Evolutionary conservation across 2,113 vertebrate genomes (phyloP), one percentile per base, ranked within the genome.

Genomic region (Microcebus ravelobensis): DNA sequence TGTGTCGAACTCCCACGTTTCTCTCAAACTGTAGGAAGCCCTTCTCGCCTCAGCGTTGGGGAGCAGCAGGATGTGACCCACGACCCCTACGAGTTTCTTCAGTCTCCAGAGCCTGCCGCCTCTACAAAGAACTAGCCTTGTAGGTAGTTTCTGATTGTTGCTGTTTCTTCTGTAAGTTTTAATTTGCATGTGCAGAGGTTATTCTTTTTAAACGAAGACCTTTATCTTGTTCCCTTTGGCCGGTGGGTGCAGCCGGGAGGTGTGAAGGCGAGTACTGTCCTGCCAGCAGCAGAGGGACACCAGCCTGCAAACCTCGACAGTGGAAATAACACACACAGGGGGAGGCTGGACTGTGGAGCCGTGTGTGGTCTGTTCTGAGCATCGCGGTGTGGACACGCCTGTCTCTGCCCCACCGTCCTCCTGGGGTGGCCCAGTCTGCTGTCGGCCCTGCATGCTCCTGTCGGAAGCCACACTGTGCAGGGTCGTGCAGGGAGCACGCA

Each of bases 31-130:
- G 25, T 93, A 99, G 99, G 99, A 97, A 99, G 99, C 76, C 99
- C 99, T 4, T 99, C 99, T 96, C 99, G 99, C 96, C 98, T 99
- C 77, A 99, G 99, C 85, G 99, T 99, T 12, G 99, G 99, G 86
- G 99, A 99, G 95, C 99, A 99, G 96, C 98, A 99, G 17, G 99
- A 99, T 88, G 99, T 99, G 98, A 98, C 99, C 95, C 99, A 99
- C 0, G 99, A 99, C 98, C 99, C 99, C 0, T 99, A 99, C 34
- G 99, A 99, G 97, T 99, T 99, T 96, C 99, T 99, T 93, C 99
- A 99, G 91, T 99, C 99, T 97, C 99, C 99, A 12, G 99, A 99
- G 86, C 98, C 99, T 5, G 99, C 99, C 36, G 98, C 98, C 93
- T 96, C 98, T 23, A 92, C 96, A 14, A 98, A 97, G 97, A 98